Evolutionary conservation across 2,797 vertebrate genomes (phyloP).

Genomic region (Poeciliopsis infans): DNA sequence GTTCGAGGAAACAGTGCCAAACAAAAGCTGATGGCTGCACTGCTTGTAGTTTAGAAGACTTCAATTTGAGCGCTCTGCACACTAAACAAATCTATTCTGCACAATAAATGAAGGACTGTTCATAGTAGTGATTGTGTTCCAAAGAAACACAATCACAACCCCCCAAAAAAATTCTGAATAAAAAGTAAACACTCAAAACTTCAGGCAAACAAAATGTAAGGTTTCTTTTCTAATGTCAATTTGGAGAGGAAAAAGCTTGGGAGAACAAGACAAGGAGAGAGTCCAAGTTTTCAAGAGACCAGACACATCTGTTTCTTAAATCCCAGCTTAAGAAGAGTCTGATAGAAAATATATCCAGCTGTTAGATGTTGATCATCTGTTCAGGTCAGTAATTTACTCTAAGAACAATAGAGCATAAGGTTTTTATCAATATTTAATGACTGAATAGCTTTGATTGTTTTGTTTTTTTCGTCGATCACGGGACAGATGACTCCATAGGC

Average conservation of each 20-base stretch:
- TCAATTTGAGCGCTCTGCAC: conserved; percentile 11
- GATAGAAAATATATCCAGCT: background rate
- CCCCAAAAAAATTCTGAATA: no score
- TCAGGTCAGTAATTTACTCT: background rate
- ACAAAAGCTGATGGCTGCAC: conserved; percentile 8
- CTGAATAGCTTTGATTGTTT: background rate
- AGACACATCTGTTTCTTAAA: background rate
- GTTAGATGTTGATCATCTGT: background rate
- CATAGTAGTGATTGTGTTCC: background rate
- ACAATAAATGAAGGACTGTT: background rate
- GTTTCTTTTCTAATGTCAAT: background rate
- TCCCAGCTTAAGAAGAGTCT: background rate
- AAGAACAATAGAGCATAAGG: background rate
- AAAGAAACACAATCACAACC: background rate
- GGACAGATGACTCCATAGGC: background rate
- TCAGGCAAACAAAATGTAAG: background rate
- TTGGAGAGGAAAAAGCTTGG: background rate
- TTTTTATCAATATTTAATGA: background rate
- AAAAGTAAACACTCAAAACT: background rate
- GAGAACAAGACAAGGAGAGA: background rate
- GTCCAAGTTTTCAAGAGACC: background rate
- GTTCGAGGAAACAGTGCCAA: conserved; percentile 5
- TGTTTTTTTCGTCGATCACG: background rate
- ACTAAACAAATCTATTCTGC: conserved; percentile 5
- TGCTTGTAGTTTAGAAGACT: conserved; percentile 8